Conservation (phyloP, 1,140 invertebrate species). For the Sinonovacula constricta region DNA sequence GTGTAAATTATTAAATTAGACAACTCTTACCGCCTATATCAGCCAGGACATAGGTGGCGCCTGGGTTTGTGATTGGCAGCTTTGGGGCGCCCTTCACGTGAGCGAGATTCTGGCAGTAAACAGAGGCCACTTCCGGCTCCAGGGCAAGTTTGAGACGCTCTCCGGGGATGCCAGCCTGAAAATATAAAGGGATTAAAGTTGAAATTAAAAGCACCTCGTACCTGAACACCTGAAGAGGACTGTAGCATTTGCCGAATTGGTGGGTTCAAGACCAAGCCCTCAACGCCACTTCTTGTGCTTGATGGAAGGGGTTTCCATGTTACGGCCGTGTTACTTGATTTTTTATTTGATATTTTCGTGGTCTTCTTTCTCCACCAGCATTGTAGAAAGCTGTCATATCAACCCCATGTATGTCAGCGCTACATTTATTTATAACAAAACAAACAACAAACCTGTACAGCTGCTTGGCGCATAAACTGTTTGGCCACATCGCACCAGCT, state of each 20-base stretch:
- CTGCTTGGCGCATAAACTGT: constrained; percentile 73
- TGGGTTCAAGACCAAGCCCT: too few species aligned
- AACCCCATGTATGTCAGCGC: too few species aligned
- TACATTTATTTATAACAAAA: not conserved
- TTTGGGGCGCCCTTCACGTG: constrained; percentile 23
- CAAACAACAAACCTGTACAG: constrained; percentile 62
- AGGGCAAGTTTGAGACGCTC: constrained; percentile 68
- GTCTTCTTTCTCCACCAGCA: not conserved
- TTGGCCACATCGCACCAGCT: constrained; percentile 74
- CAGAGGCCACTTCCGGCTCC: constrained; percentile 70
- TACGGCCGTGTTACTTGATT: not conserved
- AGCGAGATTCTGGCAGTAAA: constrained; percentile 66
- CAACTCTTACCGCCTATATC: constrained; percentile 70
- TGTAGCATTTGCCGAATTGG: too few species aligned
- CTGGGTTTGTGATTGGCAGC: constrained; percentile 61
- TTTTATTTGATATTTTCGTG: not conserved
- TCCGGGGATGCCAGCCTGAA: constrained; percentile 67
- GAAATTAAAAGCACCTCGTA: too few species aligned
- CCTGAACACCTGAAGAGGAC: too few species aligned
- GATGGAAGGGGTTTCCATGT: too few species aligned
- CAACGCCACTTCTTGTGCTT: too few species aligned
- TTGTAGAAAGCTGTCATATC: not conserved
- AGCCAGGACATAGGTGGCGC: constrained; percentile 67
- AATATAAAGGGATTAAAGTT: too few species aligned
- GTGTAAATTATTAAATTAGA: not conserved